Evolutionary conservation across 2,113 vertebrate genomes (phyloP).

Genomic region (Tapirus terrestris): DNA sequence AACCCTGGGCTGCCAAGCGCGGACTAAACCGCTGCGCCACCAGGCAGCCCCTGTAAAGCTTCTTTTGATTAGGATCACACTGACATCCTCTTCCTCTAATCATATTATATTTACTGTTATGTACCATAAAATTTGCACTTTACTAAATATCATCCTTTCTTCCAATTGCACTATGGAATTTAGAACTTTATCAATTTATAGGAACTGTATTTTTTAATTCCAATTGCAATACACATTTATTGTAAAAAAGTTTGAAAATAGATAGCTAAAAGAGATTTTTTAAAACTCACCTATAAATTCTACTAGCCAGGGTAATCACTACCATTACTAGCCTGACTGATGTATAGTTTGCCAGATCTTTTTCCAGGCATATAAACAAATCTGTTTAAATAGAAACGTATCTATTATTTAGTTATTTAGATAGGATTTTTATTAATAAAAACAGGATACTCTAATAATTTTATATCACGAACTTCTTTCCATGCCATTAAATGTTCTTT

Average conservation of each 20-base stretch:
- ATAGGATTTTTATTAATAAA: constrained; percentile 32
- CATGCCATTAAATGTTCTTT: not conserved
- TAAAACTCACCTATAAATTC: not conserved
- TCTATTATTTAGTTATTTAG: not conserved
- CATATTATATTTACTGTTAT: not conserved
- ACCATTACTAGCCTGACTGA: not conserved
- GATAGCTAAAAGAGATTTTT: not conserved
- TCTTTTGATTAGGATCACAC: not conserved
- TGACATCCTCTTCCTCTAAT: not conserved
- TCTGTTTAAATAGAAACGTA: constrained; percentile 17
- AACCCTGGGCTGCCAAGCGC: no score
- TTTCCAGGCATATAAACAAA: constrained; percentile 4
- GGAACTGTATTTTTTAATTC: not conserved
- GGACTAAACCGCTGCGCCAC: no score
- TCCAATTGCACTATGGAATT: not conserved
- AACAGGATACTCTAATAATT: not conserved
- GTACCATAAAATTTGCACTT: not conserved
- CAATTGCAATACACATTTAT: not conserved
- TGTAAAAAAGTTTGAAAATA: constrained; percentile 34
- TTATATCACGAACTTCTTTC: not conserved
- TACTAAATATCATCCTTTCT: not conserved
- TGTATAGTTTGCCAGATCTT: not conserved
- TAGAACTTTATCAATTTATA: constrained; percentile 11
- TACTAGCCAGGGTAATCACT: not conserved
- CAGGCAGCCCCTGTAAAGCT: not conserved